Percentiles rank a stretch among this genome's conserved stretches.
These are phyloP conservation scores for Boloria euphrosyne DNA, from an alignment of 2,888 invertebrate genomes.

Conservation along the genomic window DNA sequence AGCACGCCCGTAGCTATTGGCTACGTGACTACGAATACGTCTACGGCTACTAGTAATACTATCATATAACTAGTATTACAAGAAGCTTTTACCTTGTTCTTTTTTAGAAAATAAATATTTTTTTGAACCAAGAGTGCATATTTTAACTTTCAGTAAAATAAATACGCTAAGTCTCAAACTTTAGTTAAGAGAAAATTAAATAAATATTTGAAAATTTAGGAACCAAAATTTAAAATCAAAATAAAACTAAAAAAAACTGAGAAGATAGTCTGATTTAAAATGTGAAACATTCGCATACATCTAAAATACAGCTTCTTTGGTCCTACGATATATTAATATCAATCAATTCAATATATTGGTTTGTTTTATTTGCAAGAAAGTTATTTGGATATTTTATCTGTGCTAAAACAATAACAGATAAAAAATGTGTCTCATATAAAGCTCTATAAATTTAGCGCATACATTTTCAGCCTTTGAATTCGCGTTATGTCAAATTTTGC, in stretches of 20 bases:
- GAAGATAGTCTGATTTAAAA: too few relatives aligned
- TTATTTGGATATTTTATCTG: background rate
- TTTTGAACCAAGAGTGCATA: background rate
- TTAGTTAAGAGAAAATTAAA: too few relatives aligned
- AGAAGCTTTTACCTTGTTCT: conserved; percentile 6
- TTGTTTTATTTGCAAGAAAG: background rate
- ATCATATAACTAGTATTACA: background rate
- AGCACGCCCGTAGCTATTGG: conserved; percentile 23
- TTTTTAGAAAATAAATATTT: background rate
- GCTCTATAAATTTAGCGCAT: background rate
- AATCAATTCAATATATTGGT: too few relatives aligned
- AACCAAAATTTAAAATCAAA: too few relatives aligned
- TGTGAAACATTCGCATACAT: too few relatives aligned
- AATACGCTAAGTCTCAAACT: too few relatives aligned
- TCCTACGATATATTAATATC: too few relatives aligned
- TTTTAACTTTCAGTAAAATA: background rate
- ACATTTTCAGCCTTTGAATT: conserved; percentile 15
- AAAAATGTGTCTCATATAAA: conserved; percentile 2
- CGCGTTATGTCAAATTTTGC: conserved; percentile 20
- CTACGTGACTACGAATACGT: conserved; percentile 28
- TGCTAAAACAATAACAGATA: conserved; percentile 4
- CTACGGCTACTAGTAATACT: conserved; percentile 2
- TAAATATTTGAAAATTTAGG: too few relatives aligned
- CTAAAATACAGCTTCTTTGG: too few relatives aligned
- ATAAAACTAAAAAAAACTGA: too few relatives aligned